Evolutionary conservation across 2,888 invertebrate genomes (phyloP), one percentile per base, ranked within the genome.

Genomic region (Graphium colonna): DNA sequence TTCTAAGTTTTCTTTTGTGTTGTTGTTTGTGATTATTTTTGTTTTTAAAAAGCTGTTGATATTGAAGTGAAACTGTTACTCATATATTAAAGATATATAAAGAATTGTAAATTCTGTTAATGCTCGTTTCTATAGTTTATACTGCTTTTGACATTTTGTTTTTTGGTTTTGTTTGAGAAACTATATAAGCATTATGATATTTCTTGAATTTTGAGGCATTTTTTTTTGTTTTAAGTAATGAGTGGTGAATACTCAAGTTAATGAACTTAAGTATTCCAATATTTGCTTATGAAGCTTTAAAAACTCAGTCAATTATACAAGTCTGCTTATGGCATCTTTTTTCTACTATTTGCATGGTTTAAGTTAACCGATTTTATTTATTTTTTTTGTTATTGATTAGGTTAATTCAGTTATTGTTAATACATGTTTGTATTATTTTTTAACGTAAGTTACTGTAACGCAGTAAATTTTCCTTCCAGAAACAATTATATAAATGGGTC

Each of bases 21-120:
- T 50, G 44, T 38, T 42, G 9, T 33, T 42, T 44, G 13, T 43
- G 38, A 36, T 39, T 51, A 17, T 38, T 44, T 48, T 40, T 46
- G 12, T 43, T 36, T 50, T 36, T 15, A 18, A 43, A 16, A 36
- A 28, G 33, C 41, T 42, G 13, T 42, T 49, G 16, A 21, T 15
- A n/a, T n/a, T 40, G 15, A 40, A 40, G 33, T 28, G 31, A 54
- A 45, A 45, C 8, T 12, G 36, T 46, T 46, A 46, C 12, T 18
- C 18, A 13, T 18, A 15, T 17, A 10, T 17, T 45, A n/a, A 45
- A 9, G 12, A 36, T 18, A 18, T 43, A 12, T 26, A 13, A 28
- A 45, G 33, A 18, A 36, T 15, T 36, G 7, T 31, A n/a, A n/a
- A 36, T 12, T 36, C 36, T 45, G 46, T 46, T 46, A 33, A 17